Percentiles rank a stretch among this genome's conserved stretches.
phyloP scores from a whole-genome alignment of 2,797 vertebrate species.

The Delichon dasypus region DNA sequence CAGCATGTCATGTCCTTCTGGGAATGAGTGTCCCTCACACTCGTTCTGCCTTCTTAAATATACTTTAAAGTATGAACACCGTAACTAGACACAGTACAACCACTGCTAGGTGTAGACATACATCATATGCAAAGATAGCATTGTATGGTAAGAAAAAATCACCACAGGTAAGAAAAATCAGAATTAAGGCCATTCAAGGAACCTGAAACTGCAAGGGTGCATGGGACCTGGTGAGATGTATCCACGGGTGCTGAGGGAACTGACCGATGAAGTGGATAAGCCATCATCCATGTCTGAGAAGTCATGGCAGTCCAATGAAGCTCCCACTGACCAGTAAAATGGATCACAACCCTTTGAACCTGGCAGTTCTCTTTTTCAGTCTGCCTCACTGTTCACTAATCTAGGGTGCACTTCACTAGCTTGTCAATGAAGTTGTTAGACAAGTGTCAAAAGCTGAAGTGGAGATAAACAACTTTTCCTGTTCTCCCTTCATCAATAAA shows the following conservation, averaged over 20 bases:
- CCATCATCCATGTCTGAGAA: neutral
- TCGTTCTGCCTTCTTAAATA: neutral
- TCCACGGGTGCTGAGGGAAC: neutral
- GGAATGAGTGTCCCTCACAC: neutral
- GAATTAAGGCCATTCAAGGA: neutral
- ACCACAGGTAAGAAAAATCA: neutral
- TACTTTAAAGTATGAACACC: neutral
- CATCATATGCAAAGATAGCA: neutral
- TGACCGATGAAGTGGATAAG: neutral
- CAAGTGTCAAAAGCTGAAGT: neutral
- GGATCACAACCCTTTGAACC: neutral
- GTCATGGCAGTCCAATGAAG: neutral
- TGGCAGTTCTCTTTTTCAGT: neutral
- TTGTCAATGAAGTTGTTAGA: accelerated
- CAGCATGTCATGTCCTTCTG: neutral
- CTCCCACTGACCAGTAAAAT: neutral
- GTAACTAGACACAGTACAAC: too few relatives aligned
- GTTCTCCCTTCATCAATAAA: neutral
- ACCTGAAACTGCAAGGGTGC: neutral
- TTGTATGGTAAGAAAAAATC: too few relatives aligned
- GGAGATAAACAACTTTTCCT: neutral
- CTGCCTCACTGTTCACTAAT: neutral
- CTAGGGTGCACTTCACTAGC: neutral
- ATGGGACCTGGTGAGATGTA: neutral
- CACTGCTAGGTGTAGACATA: too few relatives aligned